Percentiles rank a stretch among this genome's conserved stretches.
Evolutionary conservation across 2,113 vertebrate genomes (phyloP).

Genomic region (Shinisaurus crocodilurus): DNA sequence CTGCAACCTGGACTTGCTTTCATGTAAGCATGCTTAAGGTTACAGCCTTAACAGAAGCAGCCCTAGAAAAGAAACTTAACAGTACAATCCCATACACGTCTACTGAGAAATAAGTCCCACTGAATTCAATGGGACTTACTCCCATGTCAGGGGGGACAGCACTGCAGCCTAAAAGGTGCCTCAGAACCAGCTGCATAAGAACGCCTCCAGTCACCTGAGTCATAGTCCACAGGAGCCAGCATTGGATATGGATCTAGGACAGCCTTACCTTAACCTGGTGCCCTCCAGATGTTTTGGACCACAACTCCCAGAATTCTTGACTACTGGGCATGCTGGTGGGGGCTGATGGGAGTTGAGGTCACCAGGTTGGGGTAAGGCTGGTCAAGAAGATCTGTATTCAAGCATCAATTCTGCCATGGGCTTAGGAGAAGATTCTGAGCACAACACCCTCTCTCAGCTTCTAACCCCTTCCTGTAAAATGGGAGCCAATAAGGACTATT

Average conservation of each 20-base stretch:
- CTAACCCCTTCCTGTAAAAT: not conserved
- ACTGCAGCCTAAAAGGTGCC: slow-evolving; percentile 33
- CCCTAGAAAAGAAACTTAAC: not conserved
- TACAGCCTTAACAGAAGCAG: not conserved
- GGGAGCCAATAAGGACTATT: not conserved
- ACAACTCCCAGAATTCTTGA: not conserved
- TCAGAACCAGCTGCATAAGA: slow-evolving; percentile 39
- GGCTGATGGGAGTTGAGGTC: not conserved
- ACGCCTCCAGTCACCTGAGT: not conserved
- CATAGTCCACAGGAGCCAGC: not conserved
- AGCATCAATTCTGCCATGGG: not conserved
- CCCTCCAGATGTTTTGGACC: not conserved
- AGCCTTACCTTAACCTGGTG: not conserved
- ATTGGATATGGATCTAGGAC: not conserved
- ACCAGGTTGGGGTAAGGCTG: no score
- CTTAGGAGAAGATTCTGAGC: not conserved
- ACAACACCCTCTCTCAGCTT: not conserved
- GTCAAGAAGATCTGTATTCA: not conserved
- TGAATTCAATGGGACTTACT: not conserved
- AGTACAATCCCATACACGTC: not conserved
- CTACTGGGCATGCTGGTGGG: not conserved
- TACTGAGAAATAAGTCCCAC: not conserved
- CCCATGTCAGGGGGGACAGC: no score
- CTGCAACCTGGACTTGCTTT: not conserved
- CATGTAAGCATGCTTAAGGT: not conserved